Base-by-base conservation (phyloP, 2,797 vertebrate genomes). In the Onychomys arenicola region DNA sequence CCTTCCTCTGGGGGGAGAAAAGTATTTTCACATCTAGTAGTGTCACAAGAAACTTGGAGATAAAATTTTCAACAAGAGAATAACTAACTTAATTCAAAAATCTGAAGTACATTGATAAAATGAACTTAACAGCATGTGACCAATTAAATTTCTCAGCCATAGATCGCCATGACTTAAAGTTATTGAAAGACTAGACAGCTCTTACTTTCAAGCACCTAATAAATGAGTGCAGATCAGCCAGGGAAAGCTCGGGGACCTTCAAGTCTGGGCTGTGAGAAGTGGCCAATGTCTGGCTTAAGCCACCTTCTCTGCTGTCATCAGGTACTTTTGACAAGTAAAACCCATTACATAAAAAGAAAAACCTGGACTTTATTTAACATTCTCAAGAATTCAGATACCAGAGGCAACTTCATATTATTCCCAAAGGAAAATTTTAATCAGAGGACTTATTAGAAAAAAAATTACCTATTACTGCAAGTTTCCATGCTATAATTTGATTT, bases 361-460 rank as follows among this genome's bases (percentile, higher is more conserved):
- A 25, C 49, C 63, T 94, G 29, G 25, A 91, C 34, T 94, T 90
- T 55, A 67, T 23, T 89, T 76, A 96, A 92, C 40, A 96, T 96
- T 95, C 61, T 82, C 93, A n/a, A 65, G 37, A 96, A 43, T 96
- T 95, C 43, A 88, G 29, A 65, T 52, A 59, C 78, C 93, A 94
- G 86, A 96, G 82, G 78, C 52, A 85, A 57, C 0, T 76, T 73
- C 46, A 89, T 95, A 85, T 69, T 89, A 90, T 34, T 96, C 88
- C 81, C 82, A 89, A 92, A 95, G 29, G 57, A 43, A 97, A 97
- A 80, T 59, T 96, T 91, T 85, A 93, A 93, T 78, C 59, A 86
- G 13, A 90, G 16, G 81, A 94, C 34, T 88, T 95, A 96, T 65
- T 94, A 92, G 88, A 52, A 32, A 73, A 73, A 94, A 96, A 97